Percentiles rank a stretch among this genome's conserved stretches.
Evolutionary conservation across 1,140 invertebrate species (phyloP).

Genomic region (Bombus confusus): DNA sequence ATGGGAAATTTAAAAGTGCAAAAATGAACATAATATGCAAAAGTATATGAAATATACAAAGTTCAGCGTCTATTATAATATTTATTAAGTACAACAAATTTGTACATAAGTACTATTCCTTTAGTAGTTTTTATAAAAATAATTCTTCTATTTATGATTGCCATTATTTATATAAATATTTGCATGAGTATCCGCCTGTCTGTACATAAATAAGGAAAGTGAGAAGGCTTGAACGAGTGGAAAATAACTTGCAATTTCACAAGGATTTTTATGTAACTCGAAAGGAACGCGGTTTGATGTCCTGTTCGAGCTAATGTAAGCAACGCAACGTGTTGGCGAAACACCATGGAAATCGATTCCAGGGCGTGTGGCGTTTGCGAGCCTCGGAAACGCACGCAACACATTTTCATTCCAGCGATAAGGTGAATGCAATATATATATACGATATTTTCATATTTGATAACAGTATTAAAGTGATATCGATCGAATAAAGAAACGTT

Average conservation of each 20-base stretch:
- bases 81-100: background rate
- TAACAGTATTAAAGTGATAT: too few species aligned
- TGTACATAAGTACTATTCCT: background rate
- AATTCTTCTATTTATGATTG: background rate
- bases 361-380: constrained; percentile 29
- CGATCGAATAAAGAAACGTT: background rate
- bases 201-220: too few species aligned
- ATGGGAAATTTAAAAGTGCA: too few species aligned
- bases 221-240: background rate
- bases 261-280: background rate
- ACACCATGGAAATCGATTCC: background rate
- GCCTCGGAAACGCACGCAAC: background rate
- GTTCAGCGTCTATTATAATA: too few species aligned
- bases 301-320: background rate
- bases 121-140: background rate
- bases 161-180: too few species aligned
- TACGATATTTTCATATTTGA: background rate
- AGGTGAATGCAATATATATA: background rate
- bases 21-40: too few species aligned
- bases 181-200: too few species aligned
- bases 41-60: too few species aligned
- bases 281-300: constrained; percentile 18
- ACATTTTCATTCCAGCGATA: background rate
- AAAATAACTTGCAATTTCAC: background rate
- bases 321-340: background rate